These are phyloP conservation scores for Cryptoblepharus egeriae DNA, from an alignment of 2,797 vertebrate species.

Conservation along the genomic window DNA sequence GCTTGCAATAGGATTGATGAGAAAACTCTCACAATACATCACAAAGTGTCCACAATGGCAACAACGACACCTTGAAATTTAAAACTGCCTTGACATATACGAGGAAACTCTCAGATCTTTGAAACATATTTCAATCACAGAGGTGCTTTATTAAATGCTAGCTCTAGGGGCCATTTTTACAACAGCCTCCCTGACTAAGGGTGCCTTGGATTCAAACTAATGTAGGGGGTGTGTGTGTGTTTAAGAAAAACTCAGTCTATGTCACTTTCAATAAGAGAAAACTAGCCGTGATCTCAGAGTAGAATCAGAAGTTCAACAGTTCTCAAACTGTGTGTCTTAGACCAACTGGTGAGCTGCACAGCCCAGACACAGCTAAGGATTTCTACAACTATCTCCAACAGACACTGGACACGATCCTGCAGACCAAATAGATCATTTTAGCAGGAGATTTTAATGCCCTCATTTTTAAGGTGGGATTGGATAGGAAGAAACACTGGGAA, in stretches of 20 bases:
- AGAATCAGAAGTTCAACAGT: background rate
- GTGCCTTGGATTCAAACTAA: too few species aligned
- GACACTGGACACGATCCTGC: too few species aligned
- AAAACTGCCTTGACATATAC: conserved; percentile 3
- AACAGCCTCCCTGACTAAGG: too few species aligned
- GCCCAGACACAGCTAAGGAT: too few species aligned
- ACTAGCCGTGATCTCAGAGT: conserved; percentile 42
- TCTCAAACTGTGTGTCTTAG: too few species aligned
- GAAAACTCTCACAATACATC: conserved; percentile 26
- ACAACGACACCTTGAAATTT: conserved; percentile 25
- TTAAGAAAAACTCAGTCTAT: conserved; percentile 17
- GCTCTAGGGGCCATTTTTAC: background rate
- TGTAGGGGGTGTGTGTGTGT: background rate
- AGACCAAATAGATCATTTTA: too few species aligned
- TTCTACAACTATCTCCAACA: too few species aligned
- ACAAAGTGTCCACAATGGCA: background rate
- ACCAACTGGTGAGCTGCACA: too few species aligned
- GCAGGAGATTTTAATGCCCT: too few species aligned
- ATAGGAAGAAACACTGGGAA: too few species aligned
- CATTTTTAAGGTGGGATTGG: too few species aligned
- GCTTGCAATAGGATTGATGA: conserved; percentile 24
- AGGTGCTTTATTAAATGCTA: background rate
- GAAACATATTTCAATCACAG: conserved; percentile 11
- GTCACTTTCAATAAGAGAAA: conserved; percentile 32
- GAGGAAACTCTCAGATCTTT: background rate